Evolutionary conservation across 2,113 vertebrate species (phyloP), one percentile per base, ranked within the genome.

Genomic region (Thalassarche chlororhynchos): DNA sequence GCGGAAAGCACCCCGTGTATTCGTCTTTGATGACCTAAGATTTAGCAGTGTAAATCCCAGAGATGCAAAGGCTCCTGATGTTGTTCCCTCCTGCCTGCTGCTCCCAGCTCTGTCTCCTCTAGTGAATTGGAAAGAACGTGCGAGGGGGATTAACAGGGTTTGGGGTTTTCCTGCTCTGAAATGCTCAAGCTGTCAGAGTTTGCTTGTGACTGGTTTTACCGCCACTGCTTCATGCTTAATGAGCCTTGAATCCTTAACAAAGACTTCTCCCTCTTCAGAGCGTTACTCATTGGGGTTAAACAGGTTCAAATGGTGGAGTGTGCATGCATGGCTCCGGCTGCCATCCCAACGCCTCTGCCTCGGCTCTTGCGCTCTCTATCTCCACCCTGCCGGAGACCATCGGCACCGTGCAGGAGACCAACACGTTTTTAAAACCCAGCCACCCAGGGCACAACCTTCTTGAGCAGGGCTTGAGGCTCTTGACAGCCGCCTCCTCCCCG

Each of bases 11-110:
- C 47, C 46, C 46, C 6, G 5, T 3, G 34, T 12, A 0, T 25
- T 38, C 8, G 1, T 7, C 32, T n/a, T 12, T 5, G 79, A 6
- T 6, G 32, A 19, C 26, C 51, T 2, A 0, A 1, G 55, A 25
- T 28, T n/a, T 9, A 9, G 23, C 29, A 0, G 46, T 2, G 12
- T 10, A 28, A 17, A 29, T 14, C 52, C 65, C 46, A 3, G 44
- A 6, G 38, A 6, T 18, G 29, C 58, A 6, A 8, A 21, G 76
- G 1, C 31, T 46, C 55, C 31, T 1, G 19, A 3, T 2, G 3
- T 3, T 3, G 14, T n/a, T 75, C 54, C 57, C 55, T 54, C 40
- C 64, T 29, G 51, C 66, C 78, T 5, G 23, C n/a, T 8, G 69
- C 32, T 81, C 74, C 51, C 64, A 4, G 38, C 24, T 25, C 84